Conservation (phyloP, 2,888 invertebrate genomes). For the Metellina segmentata region DNA sequence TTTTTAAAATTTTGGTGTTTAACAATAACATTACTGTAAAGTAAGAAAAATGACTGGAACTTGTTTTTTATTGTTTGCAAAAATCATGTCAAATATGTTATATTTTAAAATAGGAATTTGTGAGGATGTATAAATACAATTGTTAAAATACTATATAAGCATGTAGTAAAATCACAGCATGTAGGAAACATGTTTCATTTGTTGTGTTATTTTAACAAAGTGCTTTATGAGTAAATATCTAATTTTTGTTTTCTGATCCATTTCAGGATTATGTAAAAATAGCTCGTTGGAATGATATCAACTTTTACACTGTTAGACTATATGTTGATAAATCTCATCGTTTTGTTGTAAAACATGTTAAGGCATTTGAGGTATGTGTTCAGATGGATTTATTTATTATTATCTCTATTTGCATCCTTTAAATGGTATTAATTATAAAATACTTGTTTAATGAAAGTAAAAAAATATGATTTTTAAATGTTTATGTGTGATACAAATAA, state of each 20-base stretch:
- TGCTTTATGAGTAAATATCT: neutral
- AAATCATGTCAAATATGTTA: too few species aligned
- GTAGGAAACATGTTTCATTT: too few species aligned
- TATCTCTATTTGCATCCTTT: neutral
- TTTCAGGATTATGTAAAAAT: constrained; percentile 93
- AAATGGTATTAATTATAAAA: too few species aligned
- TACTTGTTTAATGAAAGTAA: too few species aligned
- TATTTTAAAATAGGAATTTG: too few species aligned
- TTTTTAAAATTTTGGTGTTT: too few species aligned
- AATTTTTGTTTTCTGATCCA: neutral
- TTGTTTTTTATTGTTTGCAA: too few species aligned
- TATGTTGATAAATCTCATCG: constrained; percentile 93
- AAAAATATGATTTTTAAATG: too few species aligned
- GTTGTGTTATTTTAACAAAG: neutral
- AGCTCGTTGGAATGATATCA: constrained; percentile 95
- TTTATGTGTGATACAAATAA: too few species aligned
- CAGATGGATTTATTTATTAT: neutral
- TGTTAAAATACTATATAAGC: neutral
- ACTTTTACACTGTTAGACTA: constrained; percentile 95
- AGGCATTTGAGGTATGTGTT: constrained; percentile 86
- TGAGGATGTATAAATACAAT: neutral
- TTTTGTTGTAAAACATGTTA: constrained; percentile 83
- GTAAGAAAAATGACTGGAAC: too few species aligned
- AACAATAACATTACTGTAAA: too few species aligned
- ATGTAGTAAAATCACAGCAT: neutral